Evolutionary conservation across 2,113 vertebrate genomes (phyloP), one percentile per base, ranked within the genome.

Genomic region (Electrona antarctica): DNA sequence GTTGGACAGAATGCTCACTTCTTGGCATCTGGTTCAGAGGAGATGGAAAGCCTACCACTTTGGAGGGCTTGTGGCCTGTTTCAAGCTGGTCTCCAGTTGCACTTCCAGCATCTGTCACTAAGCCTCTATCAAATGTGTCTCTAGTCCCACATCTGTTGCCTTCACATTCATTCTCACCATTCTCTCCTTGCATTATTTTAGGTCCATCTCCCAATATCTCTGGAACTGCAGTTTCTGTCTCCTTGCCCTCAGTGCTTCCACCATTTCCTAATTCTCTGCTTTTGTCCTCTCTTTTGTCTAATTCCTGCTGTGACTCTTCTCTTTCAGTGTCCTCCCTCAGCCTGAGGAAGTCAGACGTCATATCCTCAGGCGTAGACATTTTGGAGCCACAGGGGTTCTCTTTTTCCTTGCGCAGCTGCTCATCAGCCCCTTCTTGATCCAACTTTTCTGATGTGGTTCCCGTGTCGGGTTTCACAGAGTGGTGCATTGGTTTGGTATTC

Each of bases 21-120:
- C 87, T 94, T 65, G 94, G 93, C 0, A 89, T 88, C 74, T 89
- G 93, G 56, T 84, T 91, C n/a, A 93, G 9, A 0, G 95, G 93
- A 0, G 89, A 94, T 0, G 91, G 90, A 29, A 95, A 93, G 11
- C 92, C 90, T 0, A 79, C 60, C 33, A 88, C 78, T 56, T 74
- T 76, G 9, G 76, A 81, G 60, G 82, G 70, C 0, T 83, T 95
- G 3, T 81, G 83, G 3, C 62, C 3, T 13, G 71, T 75, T 82
- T 12, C 63, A 8, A 52, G 12, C 46, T 64, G 56, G 29, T 76
- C 29, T 45, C 6, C 62, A 3, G 48, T 61, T 67, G 6, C 56
- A 54, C 33, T n/a, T 3, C 3, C 62, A 74, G 46, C n/a, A 7
- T 46, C 14, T 6, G 4, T 80, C 58, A 60, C 60, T 47, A 45